Evolutionary conservation across 2,113 vertebrate species (phyloP).

Genomic region (Cyprinus carpio): DNA sequence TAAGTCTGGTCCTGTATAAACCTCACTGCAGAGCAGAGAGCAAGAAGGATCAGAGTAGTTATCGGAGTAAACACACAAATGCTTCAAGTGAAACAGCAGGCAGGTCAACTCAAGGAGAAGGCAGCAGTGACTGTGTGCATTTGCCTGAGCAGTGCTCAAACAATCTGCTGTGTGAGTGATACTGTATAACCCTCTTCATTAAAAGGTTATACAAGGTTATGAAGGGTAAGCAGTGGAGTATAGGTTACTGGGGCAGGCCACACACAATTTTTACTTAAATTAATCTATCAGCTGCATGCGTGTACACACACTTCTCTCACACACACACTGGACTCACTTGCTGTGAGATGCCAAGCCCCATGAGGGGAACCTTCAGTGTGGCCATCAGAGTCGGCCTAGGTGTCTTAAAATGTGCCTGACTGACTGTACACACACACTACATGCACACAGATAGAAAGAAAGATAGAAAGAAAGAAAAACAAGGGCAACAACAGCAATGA

Average conservation of each 20-base stretch:
- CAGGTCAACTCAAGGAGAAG: slow-evolving; percentile 17
- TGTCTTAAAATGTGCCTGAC: slow-evolving; percentile 87
- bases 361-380: slow-evolving; percentile 86
- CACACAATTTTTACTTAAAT: neutral
- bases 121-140: slow-evolving; percentile 2
- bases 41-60: neutral
- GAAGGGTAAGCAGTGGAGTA: neutral
- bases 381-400: slow-evolving; percentile 84
- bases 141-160: neutral
- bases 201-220: slow-evolving; percentile 18
- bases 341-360: slow-evolving; percentile 86
- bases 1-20: neutral
- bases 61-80: neutral
- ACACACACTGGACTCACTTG: slow-evolving; percentile 82
- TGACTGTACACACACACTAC: slow-evolving; percentile 88
- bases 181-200: slow-evolving; percentile 9
- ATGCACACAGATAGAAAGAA: slow-evolving; percentile 71
- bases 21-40: slow-evolving; percentile 7
- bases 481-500: slow-evolving; percentile 50
- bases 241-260: slow-evolving; percentile 21
- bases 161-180: neutral
- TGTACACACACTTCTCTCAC: slow-evolving; percentile 10
- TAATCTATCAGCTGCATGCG: neutral
- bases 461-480: slow-evolving; percentile 48
- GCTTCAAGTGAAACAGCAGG: slow-evolving; percentile 25